Percentiles rank a stretch among this genome's conserved stretches.
These are phyloP conservation scores for Mythimna albipuncta DNA, from an alignment of 2,888 invertebrate species.

Conservation along the genomic window DNA sequence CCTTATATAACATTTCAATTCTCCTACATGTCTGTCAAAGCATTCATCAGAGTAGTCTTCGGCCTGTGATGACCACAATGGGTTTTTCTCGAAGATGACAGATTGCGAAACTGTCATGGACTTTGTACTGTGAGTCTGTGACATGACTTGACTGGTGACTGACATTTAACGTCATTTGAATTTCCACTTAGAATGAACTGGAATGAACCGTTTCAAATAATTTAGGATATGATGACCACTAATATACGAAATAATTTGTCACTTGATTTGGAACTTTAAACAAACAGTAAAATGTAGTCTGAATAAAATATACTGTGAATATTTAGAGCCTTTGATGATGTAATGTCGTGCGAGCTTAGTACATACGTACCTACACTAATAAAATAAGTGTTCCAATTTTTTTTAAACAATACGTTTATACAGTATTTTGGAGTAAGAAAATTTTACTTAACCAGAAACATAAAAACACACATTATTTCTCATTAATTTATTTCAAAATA, in stretches of 20 bases:
- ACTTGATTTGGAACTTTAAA: not conserved
- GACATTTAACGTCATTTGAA: slow-evolving; percentile 43
- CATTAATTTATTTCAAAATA: slow-evolving; percentile 68
- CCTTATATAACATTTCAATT: not conserved
- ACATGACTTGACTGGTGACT: slow-evolving; percentile 10
- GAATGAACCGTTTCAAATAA: not conserved
- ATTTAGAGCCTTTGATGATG: no score
- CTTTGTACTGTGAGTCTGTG: slow-evolving; percentile 32
- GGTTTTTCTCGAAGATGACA: slow-evolving; percentile 30
- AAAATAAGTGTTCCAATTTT: not conserved
- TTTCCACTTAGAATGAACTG: slow-evolving; percentile 3
- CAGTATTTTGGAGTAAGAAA: not conserved
- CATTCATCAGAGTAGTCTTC: not conserved
- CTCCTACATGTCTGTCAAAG: not conserved
- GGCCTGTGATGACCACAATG: not conserved
- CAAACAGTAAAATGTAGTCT: no score
- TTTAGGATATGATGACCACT: not conserved
- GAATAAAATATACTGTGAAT: not conserved
- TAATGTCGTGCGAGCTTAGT: no score
- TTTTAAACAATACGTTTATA: not conserved
- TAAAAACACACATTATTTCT: slow-evolving; percentile 19
- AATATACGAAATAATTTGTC: not conserved
- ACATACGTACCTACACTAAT: no score
- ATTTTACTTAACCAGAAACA: not conserved
- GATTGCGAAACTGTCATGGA: slow-evolving; percentile 11